Evolutionary conservation across 2,797 vertebrate genomes (phyloP).

Genomic region (Pantherophis alleghaniensis): DNA sequence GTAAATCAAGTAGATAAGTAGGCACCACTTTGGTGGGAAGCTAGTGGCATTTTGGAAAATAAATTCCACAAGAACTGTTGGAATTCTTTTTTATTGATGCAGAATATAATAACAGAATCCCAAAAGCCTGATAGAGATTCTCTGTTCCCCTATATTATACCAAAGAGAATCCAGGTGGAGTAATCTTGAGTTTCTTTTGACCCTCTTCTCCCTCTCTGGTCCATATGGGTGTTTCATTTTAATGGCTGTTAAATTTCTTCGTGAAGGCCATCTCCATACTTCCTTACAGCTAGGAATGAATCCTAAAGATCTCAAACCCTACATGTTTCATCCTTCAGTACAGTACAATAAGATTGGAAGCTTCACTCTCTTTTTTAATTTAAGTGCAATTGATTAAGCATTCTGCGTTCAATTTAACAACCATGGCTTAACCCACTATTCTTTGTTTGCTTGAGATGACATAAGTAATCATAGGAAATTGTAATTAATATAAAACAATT

Average conservation of each 20-base stretch:
- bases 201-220: neutral
- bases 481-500: neutral
- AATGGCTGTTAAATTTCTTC: neutral
- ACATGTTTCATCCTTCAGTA: neutral
- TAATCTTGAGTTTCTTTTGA: neutral
- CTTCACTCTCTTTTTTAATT: neutral
- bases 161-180: neutral
- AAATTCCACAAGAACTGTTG: neutral
- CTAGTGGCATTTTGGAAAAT: neutral
- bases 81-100: neutral
- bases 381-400: neutral
- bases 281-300: neutral
- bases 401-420: neutral
- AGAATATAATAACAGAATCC: neutral
- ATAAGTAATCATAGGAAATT: neutral
- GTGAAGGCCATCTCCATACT: neutral
- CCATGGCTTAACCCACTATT: neutral
- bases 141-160: neutral
- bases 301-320: neutral
- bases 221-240: neutral
- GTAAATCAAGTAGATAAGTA: neutral
- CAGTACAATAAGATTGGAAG: neutral
- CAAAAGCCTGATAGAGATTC: neutral
- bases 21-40: neutral
- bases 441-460: neutral